phyloP scores from a whole-genome alignment of 2,797 vertebrate species.

The Cynodonichthys magdalenae region DNA sequence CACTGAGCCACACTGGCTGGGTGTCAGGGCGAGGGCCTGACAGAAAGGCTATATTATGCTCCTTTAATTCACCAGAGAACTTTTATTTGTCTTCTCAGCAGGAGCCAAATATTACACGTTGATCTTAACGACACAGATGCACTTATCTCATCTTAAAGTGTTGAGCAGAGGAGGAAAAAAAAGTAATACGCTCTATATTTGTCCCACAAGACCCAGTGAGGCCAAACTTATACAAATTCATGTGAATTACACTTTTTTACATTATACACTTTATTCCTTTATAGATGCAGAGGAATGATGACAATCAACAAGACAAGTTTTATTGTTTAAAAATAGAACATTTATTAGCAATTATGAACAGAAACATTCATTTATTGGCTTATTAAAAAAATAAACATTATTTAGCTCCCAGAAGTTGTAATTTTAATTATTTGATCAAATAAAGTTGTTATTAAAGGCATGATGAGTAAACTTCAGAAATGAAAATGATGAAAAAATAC shows the following conservation, averaged over 20 bases:
- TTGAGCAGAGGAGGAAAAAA: not conserved
- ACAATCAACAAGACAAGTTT: not conserved
- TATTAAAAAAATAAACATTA: too few species aligned
- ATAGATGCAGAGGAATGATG: too few species aligned
- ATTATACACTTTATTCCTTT: too few species aligned
- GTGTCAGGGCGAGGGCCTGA: conserved; percentile 36
- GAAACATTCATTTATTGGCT: too few species aligned
- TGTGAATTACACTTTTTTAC: too few species aligned
- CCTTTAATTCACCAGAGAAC: conserved; percentile 40
- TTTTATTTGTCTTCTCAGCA: not conserved
- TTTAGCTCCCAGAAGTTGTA: too few species aligned
- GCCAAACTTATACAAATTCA: not conserved
- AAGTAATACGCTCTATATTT: too few species aligned
- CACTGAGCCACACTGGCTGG: conserved; percentile 54
- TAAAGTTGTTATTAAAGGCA: too few species aligned
- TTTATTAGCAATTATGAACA: not conserved
- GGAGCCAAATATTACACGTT: conserved; percentile 10
- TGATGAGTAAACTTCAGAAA: too few species aligned
- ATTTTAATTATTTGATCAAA: too few species aligned
- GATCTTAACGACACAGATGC: not conserved
- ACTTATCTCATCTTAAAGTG: not conserved
- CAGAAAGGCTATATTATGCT: conserved; percentile 32
- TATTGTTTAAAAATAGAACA: not conserved
- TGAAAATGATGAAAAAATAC: not conserved
- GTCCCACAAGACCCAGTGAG: not conserved